A percentile compares a stretch with the other conserved stretches of the same genome.
phyloP scores from a whole-genome alignment of 2,888 invertebrate genomes.

The Drosophila peninsularis region DNA sequence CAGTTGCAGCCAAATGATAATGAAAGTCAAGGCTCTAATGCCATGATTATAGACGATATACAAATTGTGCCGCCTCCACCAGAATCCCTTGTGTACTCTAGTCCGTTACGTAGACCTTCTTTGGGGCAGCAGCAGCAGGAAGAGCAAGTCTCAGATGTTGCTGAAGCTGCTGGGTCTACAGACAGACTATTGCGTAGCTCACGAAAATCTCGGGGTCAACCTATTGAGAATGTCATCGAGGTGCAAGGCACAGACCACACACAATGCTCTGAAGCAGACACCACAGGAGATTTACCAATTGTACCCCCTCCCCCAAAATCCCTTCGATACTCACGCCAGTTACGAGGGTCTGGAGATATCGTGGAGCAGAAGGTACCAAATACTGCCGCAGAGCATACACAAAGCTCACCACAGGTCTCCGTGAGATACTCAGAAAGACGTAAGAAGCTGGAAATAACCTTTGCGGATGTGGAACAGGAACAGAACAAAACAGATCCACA shows the following conservation, averaged over 20 bases:
- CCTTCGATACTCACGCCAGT: constrained; percentile 1
- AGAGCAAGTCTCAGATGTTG: neutral
- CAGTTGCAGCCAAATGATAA: neutral
- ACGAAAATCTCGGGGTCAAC: neutral
- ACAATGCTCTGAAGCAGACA: too few species aligned
- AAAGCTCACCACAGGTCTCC: neutral
- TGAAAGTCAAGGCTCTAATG: too few species aligned
- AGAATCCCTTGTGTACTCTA: neutral
- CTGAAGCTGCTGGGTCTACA: neutral
- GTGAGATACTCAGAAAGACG: neutral
- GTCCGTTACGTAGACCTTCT: neutral
- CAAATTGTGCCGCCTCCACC: constrained; percentile 7
- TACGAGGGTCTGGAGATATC: neutral
- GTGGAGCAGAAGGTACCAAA: neutral
- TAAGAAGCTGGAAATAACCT: neutral
- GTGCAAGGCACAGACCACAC: neutral
- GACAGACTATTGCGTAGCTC: neutral
- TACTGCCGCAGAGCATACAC: neutral
- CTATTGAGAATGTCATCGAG: neutral
- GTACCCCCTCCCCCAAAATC: constrained; percentile 39
- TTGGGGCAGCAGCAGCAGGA: neutral
- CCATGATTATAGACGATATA: neutral
- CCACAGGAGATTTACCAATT: constrained; percentile 8
- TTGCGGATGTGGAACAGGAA: neutral
- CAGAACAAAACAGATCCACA: neutral